Base-by-base conservation (phyloP, 2,797 vertebrate species). In the Mycteria americana region DNA sequence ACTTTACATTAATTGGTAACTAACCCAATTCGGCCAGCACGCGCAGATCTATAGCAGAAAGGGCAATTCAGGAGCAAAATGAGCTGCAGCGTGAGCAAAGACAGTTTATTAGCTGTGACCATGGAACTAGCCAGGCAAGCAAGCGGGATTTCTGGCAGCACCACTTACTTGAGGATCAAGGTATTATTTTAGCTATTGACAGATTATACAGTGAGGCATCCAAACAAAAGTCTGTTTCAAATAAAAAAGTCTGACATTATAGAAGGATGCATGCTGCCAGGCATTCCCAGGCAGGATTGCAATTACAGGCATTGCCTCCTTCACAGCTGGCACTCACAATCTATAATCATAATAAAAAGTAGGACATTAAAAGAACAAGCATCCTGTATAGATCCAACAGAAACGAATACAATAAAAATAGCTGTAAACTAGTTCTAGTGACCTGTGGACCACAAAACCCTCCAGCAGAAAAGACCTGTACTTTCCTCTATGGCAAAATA, bases 161-260 rank as follows among this genome's bases (percentile, higher is more conserved):
- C 28, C 54, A 13, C 57, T 9, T 2, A 8, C 46, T 69, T 76
- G 11, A 35, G 68, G 85, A 83, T 68, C 85, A 90, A 90, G 85
- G 87, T 65, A 51, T 92, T 59, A 84, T 56, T 86, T 33, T 92
- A 94, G 51, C 70, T 76, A 54, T 45, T 33, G 88, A 65, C 79
- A 76, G 69, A 43, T 78, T 25, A 57, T 17, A 57, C 72, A 35
- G 50, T 4, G n/a, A 92, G 69, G 54, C 62, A 63, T 45, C 79
- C 57, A 75, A 91, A 84, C 48, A 67, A 57, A 75, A 76, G 81
- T 16, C 46, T 64, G 57, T 19, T 83, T 51, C 59, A 37, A 53
- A 53, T 24, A 27, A 37, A 39, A 22, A 46, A 11, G 33, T 18
- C 53, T 68, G 82, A n/a, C 63, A 30, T 1, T 31, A 15, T 11